Percentiles rank a stretch among this genome's conserved stretches.
Conservation (phyloP, 1,140 invertebrate genomes). For the Drosophila arawakana region DNA sequence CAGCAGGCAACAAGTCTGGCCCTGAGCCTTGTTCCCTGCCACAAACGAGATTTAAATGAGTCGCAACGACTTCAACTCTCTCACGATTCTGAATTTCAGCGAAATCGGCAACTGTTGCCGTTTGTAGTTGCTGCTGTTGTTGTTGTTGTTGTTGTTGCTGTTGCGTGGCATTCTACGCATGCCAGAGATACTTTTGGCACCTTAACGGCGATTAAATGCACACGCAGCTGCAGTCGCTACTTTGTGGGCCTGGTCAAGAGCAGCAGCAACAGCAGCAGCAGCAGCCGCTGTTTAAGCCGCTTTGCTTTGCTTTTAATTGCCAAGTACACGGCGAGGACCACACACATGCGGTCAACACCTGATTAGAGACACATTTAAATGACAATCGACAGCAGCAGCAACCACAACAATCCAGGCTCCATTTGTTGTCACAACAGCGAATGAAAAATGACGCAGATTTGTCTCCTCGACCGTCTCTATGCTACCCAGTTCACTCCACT, state of each 20-base stretch:
- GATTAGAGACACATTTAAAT: conserved; percentile 80
- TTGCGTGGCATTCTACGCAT: conserved; percentile 70
- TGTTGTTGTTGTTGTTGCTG: conserved; percentile 14
- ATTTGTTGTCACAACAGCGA: conserved; percentile 69
- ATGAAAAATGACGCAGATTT: conserved; percentile 72
- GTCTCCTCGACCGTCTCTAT: too few relatives aligned
- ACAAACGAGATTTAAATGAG: conserved; percentile 83
- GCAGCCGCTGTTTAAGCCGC: conserved; percentile 41
- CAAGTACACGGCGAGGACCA: conserved; percentile 70
- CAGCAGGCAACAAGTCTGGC: conserved; percentile 26
- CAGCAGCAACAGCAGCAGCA: background rate
- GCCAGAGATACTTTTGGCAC: conserved; percentile 80
- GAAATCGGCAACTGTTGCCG: conserved; percentile 63
- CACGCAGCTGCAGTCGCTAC: conserved; percentile 36
- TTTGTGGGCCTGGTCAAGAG: too few relatives aligned
- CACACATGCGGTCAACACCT: conserved; percentile 48
- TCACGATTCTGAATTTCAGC: conserved; percentile 82
- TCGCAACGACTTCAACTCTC: conserved; percentile 74
- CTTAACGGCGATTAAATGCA: conserved; percentile 79
- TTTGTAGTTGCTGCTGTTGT: conserved; percentile 20
- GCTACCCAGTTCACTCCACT: too few relatives aligned
- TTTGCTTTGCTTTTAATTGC: conserved; percentile 66
- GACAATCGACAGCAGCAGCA: conserved; percentile 60
- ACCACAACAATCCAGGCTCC: conserved; percentile 40
- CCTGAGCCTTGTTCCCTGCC: conserved; percentile 37